Percentiles rank a stretch among this genome's conserved stretches.
phyloP scores from a whole-genome alignment of 1,140 invertebrate genomes.

The Delia radicum region DNA sequence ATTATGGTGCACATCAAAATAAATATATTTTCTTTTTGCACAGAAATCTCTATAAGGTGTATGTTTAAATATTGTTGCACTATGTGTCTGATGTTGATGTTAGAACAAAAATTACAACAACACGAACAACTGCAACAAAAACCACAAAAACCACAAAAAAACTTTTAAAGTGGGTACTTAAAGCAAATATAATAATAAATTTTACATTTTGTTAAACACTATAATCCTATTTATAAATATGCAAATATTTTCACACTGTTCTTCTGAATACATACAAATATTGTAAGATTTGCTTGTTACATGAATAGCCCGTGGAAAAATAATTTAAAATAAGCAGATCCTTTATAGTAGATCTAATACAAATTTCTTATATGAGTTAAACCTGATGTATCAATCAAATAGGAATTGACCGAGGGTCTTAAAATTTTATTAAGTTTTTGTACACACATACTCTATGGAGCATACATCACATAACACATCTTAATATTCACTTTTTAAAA shows the following conservation, averaged over 20 bases:
- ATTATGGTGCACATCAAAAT: neutral
- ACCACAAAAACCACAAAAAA: neutral
- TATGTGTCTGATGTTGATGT: neutral
- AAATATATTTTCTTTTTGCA: neutral
- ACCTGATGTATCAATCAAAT: too few species aligned
- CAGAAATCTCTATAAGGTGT: neutral
- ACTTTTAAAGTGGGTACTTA: neutral
- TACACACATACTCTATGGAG: too few species aligned
- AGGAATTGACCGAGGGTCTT: too few species aligned
- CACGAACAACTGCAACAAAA: neutral
- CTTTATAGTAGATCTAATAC: too few species aligned
- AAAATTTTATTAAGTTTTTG: too few species aligned
- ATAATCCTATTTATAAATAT: neutral
- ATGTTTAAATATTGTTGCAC: neutral
- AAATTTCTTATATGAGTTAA: too few species aligned
- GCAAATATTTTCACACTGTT: neutral
- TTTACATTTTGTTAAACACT: conserved; percentile 19
- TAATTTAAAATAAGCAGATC: too few species aligned
- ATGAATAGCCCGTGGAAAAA: too few species aligned
- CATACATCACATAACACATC: too few species aligned
- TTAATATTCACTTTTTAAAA: too few species aligned
- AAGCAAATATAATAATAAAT: conserved; percentile 9
- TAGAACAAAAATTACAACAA: neutral
- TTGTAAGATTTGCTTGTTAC: neutral
- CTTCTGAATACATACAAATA: too few species aligned